Evolutionary conservation across 2,797 vertebrate species (phyloP).

Genomic region (Schizopygopsis malacanthus): DNA sequence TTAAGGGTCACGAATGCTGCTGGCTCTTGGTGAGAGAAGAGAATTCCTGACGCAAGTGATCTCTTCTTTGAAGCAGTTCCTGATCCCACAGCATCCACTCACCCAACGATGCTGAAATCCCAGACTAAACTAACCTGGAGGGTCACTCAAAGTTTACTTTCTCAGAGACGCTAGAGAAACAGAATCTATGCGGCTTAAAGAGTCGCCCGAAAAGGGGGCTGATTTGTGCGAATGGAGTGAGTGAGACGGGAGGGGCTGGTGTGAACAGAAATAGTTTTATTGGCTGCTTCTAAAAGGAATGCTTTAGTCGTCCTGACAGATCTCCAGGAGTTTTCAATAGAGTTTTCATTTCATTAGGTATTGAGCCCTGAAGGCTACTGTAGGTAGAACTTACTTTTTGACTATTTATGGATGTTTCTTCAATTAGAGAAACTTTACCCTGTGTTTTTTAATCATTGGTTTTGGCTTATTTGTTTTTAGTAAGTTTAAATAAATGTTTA

Average conservation of each 20-base stretch:
- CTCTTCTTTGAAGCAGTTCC: conserved; percentile 76
- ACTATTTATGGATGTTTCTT: not conserved
- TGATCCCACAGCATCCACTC: conserved; percentile 71
- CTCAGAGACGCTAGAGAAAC: conserved; percentile 83
- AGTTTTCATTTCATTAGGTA: conserved; percentile 4
- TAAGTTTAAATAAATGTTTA: not conserved
- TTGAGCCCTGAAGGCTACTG: not conserved
- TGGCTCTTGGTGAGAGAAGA: conserved; percentile 74
- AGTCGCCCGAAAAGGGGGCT: conserved; percentile 75
- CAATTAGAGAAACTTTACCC: not conserved
- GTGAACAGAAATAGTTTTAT: conserved; percentile 48
- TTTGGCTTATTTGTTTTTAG: not conserved
- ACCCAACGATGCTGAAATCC: conserved; percentile 72
- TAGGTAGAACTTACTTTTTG: not conserved
- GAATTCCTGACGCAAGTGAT: conserved; percentile 77
- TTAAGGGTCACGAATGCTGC: conserved; percentile 82
- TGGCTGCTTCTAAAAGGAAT: conserved; percentile 30
- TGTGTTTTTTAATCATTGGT: not conserved
- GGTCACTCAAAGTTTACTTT: conserved; percentile 89
- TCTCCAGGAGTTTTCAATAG: conserved; percentile 10
- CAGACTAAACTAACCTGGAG: conserved; percentile 84
- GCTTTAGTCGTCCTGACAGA: not conserved
- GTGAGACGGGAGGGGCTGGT: conserved; percentile 18
- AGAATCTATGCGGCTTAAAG: conserved; percentile 84
- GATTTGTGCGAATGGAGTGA: conserved; percentile 51